Conservation (phyloP, 2,113 vertebrate species). For the Menidia beryllina region DNA sequence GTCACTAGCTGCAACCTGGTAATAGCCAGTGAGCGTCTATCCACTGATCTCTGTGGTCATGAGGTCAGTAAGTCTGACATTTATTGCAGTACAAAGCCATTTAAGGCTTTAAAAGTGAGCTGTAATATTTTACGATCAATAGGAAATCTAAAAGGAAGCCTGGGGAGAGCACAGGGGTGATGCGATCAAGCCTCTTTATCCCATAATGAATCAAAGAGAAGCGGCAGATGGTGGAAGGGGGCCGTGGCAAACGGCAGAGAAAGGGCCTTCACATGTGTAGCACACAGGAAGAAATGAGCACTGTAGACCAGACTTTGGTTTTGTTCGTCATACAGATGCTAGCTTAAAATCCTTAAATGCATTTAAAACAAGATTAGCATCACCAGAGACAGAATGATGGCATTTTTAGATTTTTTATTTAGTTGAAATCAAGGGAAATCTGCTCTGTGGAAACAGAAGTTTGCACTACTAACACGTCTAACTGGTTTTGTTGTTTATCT, state of each 20-base stretch:
- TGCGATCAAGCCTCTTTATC: background rate
- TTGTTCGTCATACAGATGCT: background rate
- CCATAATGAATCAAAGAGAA: background rate
- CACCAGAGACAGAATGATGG: background rate
- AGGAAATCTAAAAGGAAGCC: background rate
- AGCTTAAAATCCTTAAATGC: background rate
- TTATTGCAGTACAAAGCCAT: background rate
- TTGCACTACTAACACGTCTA: background rate
- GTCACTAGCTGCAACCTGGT: background rate
- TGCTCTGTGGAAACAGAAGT: no score
- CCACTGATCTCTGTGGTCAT: background rate
- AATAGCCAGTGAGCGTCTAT: background rate
- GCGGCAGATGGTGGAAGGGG: background rate
- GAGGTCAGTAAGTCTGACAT: background rate
- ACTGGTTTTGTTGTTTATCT: background rate
- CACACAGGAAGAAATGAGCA: background rate
- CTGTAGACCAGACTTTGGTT: background rate
- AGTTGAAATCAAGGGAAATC: background rate
- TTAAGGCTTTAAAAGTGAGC: background rate
- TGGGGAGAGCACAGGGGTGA: background rate
- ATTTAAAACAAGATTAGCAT: no score
- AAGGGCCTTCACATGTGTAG: background rate
- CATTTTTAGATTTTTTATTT: no score
- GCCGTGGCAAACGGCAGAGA: no score
- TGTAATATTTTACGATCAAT: conserved; percentile 1